A percentile compares a stretch with the other conserved stretches of the same genome.
phyloP scores from a whole-genome alignment of 2,888 invertebrate species.

The Embidobia sp. region DNA sequence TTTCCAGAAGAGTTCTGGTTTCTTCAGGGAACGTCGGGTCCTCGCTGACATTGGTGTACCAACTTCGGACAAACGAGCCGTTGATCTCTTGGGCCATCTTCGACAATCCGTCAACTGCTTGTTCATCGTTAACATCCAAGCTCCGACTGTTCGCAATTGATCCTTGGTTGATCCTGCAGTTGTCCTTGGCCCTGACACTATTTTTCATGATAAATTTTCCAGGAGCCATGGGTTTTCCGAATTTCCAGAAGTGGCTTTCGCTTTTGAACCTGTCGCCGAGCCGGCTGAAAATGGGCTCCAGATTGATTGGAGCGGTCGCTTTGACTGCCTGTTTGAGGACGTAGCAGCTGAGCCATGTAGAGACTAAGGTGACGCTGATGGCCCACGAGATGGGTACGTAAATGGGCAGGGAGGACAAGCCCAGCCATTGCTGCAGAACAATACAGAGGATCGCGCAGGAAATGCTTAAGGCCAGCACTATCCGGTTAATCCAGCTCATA shows the following conservation, averaged over 20 bases:
- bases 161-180: conserved; percentile 1
- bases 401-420: conserved; percentile 70
- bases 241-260: conserved; percentile 39
- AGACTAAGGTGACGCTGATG: conserved; percentile 71
- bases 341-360: conserved; percentile 75
- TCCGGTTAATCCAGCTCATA: conserved; percentile 76
- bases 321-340: conserved; percentile 73
- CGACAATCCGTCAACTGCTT: conserved; percentile 69
- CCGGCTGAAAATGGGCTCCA: conserved; percentile 71
- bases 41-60: conserved; percentile 82
- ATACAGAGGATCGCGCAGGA: conserved; percentile 69
- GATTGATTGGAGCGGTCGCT: conserved; percentile 71
- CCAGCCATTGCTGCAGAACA: conserved; percentile 72
- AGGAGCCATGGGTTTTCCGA: conserved; percentile 21
- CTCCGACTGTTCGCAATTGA: conserved; percentile 11
- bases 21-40: conserved; percentile 82
- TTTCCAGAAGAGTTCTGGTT: conserved; percentile 80
- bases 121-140: conserved; percentile 24
- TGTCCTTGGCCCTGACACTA: conserved; percentile 3
- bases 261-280: conserved; percentile 63
- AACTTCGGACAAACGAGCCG: conserved; percentile 81
- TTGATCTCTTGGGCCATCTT: conserved; percentile 81
- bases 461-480: conserved; percentile 71
- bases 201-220: conserved; percentile 27
- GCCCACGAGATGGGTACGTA: conserved; percentile 76